Percentiles rank a stretch among this genome's conserved stretches.
Evolutionary conservation across 2,113 vertebrate species (phyloP).

Genomic region (Sander vitreus): DNA sequence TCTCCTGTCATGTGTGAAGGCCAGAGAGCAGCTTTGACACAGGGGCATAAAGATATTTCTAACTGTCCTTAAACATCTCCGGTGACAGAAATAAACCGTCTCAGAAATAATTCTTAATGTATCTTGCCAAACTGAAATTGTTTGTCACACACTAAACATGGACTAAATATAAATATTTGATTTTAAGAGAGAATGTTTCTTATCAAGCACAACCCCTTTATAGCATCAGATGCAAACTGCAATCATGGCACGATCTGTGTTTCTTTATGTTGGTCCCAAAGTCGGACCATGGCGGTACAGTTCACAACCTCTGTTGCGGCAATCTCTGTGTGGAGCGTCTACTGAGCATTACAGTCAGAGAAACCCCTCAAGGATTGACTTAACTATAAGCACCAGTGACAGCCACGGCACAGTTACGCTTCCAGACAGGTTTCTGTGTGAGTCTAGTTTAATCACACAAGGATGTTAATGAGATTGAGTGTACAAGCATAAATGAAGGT

Average conservation of each 20-base stretch:
- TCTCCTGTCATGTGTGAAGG: background rate
- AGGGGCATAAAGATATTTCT: background rate
- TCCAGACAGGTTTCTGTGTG: background rate
- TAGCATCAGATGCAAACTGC: background rate
- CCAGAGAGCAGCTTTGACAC: background rate
- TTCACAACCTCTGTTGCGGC: background rate
- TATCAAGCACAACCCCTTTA: background rate
- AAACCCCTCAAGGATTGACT: background rate
- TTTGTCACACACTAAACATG: background rate
- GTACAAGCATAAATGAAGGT: background rate
- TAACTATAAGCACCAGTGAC: background rate
- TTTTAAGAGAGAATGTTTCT: background rate
- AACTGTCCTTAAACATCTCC: background rate
- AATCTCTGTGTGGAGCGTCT: background rate
- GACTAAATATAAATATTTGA: background rate
- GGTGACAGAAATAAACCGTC: background rate
- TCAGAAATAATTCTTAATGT: background rate
- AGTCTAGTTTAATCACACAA: background rate
- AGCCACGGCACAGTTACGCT: background rate
- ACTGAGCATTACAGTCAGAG: background rate
- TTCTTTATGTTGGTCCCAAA: background rate
- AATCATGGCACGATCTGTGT: no score
- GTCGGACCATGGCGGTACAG: background rate
- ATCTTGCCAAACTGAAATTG: constrained; percentile 1
- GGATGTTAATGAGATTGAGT: background rate